phyloP scores from a whole-genome alignment of 1,140 invertebrate species.

The Delia radicum region DNA sequence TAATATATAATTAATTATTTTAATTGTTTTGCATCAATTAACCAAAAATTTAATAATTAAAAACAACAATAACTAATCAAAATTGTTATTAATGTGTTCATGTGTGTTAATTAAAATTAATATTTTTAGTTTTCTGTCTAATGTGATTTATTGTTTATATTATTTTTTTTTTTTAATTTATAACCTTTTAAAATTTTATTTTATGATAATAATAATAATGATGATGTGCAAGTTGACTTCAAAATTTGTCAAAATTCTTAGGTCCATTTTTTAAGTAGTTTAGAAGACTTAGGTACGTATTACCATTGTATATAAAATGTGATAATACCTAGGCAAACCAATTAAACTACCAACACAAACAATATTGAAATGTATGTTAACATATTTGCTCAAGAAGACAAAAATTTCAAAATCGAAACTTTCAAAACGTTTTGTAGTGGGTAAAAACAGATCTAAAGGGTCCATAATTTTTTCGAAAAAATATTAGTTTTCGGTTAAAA shows the following conservation, averaged over 20 bases:
- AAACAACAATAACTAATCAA: not conserved
- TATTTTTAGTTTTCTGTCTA: not conserved
- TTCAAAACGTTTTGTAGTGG: too few species aligned
- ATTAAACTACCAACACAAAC: not conserved
- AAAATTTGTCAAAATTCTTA: not conserved
- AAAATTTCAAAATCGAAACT: too few species aligned
- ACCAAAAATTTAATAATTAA: not conserved
- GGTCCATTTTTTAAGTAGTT: not conserved
- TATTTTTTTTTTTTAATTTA: not conserved
- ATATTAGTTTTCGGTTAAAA: too few species aligned
- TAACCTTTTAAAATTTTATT: not conserved
- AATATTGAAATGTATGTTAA: conserved; percentile 2
- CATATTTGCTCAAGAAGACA: too few species aligned
- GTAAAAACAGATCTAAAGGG: too few species aligned
- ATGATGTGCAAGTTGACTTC: not conserved
- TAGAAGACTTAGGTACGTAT: not conserved
- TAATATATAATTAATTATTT: not conserved
- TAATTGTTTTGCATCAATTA: conserved; percentile 9
- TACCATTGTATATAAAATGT: not conserved
- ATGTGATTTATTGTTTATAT: not conserved
- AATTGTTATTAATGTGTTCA: not conserved
- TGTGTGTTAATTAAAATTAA: conserved; percentile 3
- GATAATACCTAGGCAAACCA: not conserved
- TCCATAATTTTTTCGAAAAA: too few species aligned
- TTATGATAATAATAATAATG: not conserved